Evolutionary conservation across 2,888 invertebrate genomes (phyloP).

Genomic region (Dasysyrphus albostriatus): DNA sequence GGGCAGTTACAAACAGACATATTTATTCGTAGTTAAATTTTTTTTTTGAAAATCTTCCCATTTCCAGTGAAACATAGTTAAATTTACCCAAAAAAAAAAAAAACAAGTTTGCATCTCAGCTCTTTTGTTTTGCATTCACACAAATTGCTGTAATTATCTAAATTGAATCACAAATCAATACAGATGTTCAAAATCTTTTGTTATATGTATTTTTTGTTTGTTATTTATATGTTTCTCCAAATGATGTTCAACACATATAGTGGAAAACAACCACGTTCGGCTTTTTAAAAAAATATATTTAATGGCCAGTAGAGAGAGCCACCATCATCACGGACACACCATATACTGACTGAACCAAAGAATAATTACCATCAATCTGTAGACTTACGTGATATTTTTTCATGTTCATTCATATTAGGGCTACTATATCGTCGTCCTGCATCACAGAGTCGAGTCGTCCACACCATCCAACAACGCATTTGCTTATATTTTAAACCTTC

Average conservation of each 20-base stretch:
- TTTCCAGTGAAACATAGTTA: neutral
- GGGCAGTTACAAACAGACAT: neutral
- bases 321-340: constrained; percentile 53
- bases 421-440: constrained; percentile 51
- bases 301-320: constrained; percentile 29
- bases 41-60: neutral
- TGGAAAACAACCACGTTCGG: constrained; percentile 43
- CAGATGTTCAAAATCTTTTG: constrained; percentile 52
- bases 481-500: constrained; percentile 69
- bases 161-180: constrained; percentile 74
- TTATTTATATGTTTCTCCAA: constrained; percentile 35
- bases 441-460: constrained; percentile 27
- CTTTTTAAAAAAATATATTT: constrained; percentile 47
- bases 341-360: constrained; percentile 10
- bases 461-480: constrained; percentile 44
- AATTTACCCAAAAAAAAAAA: neutral
- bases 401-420: constrained; percentile 64
- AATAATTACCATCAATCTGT: constrained; percentile 76
- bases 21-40: neutral
- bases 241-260: constrained; percentile 17
- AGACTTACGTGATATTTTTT: constrained; percentile 74
- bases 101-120: constrained; percentile 29
- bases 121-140: constrained; percentile 42
- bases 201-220: neutral
- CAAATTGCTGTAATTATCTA: constrained; percentile 72